phyloP scores from a whole-genome alignment of 2,888 invertebrate genomes.

The Stenolophus ochropezus region DNA sequence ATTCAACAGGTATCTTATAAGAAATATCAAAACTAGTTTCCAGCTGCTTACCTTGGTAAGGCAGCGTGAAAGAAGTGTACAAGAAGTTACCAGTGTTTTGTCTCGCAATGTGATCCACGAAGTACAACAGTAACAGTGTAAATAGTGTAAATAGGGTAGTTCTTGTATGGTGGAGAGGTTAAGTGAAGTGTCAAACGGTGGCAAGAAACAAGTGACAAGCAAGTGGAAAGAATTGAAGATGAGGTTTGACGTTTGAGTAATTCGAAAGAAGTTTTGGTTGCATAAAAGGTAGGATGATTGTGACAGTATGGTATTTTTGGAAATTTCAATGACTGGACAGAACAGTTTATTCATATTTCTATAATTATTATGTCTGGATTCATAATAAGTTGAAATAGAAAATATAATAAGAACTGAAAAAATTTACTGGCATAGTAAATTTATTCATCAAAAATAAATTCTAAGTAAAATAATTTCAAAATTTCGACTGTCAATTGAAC shows the following conservation, averaged over 20 bases:
- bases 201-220: neutral
- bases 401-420: too few relatives aligned
- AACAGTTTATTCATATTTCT: neutral
- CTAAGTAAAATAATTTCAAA: too few relatives aligned
- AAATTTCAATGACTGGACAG: neutral
- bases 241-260: conserved; percentile 21
- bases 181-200: neutral
- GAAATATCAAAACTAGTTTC: conserved; percentile 45
- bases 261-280: conserved; percentile 25
- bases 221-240: conserved; percentile 14
- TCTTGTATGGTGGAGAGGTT: neutral
- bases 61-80: conserved; percentile 41
- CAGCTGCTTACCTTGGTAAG: conserved; percentile 51
- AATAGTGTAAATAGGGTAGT: conserved; percentile 41
- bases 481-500: too few relatives aligned
- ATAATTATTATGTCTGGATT: too few relatives aligned
- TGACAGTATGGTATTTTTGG: neutral
- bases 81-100: conserved; percentile 36
- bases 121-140: conserved; percentile 14
- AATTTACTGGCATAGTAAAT: too few relatives aligned
- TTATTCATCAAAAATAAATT: too few relatives aligned
- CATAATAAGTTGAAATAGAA: too few relatives aligned
- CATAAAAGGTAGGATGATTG: conserved; percentile 11
- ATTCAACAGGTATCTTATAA: conserved; percentile 36
- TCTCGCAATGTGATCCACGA: conserved; percentile 30